phyloP scores from a whole-genome alignment of 2,113 vertebrate species.

The Phyllostomus discolor region DNA sequence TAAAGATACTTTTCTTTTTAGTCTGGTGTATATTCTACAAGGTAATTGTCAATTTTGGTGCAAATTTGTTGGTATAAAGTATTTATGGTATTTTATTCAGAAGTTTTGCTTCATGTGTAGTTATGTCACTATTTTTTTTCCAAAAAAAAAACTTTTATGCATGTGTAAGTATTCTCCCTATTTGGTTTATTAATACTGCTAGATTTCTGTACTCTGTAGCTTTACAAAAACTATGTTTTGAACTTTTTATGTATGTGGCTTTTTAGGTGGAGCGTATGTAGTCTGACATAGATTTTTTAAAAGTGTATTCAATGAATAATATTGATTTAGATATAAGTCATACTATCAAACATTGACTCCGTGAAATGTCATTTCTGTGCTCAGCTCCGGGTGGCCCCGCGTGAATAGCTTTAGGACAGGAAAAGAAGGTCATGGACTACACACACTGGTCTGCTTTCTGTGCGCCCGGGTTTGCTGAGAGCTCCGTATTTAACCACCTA shows the following conservation, averaged over 20 bases:
- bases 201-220: not conserved
- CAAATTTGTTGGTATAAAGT: not conserved
- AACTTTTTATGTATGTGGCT: not conserved
- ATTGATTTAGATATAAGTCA: not conserved
- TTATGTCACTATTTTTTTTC: not conserved
- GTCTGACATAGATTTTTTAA: not conserved
- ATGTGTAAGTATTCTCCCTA: not conserved
- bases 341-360: not conserved
- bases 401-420: not conserved
- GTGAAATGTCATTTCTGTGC: not conserved
- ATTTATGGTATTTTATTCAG: not conserved
- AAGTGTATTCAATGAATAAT: not conserved
- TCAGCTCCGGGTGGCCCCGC: not conserved
- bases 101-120: not conserved
- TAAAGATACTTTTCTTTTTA: not conserved
- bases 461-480: not conserved
- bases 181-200: not conserved
- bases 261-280: not conserved
- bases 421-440: not conserved
- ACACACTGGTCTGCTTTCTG: not conserved
- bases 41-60: not conserved
- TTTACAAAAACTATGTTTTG: not conserved
- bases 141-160: not conserved
- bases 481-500: not conserved
- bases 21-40: not conserved